Evolutionary conservation across 2,797 vertebrate genomes (phyloP).

Genomic region (Macropus fuliginosus): DNA sequence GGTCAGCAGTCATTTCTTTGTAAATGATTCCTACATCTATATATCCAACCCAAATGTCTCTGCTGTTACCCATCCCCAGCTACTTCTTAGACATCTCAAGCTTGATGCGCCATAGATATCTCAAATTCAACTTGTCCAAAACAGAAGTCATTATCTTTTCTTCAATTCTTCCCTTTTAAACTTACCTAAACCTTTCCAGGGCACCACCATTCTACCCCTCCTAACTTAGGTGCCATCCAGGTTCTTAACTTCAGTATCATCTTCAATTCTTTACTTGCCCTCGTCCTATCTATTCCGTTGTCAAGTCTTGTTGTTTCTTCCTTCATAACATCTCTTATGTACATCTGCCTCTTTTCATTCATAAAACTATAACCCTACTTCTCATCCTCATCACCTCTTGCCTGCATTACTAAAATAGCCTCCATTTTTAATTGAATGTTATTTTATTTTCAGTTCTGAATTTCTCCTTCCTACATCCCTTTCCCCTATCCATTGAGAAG

Average conservation of each 20-base stretch:
- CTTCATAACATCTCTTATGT: neutral
- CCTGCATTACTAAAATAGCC: neutral
- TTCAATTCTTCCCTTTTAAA: neutral
- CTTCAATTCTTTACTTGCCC: neutral
- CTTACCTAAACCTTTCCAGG: neutral
- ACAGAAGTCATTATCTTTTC: neutral
- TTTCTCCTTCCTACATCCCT: neutral
- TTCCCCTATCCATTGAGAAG: neutral
- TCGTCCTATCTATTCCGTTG: neutral
- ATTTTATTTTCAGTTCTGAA: neutral
- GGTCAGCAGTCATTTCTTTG: neutral
- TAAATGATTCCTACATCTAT: neutral
- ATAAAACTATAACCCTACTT: neutral
- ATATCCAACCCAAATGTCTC: neutral
- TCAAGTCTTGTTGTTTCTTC: neutral
- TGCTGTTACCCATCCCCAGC: neutral
- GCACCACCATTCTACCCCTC: neutral
- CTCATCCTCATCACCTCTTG: neutral
- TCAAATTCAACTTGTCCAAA: neutral
- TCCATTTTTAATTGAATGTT: neutral
- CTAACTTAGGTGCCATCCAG: neutral
- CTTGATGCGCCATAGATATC: neutral
- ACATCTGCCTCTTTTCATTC: neutral
- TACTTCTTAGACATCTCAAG: neutral
- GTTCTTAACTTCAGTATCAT: neutral